These are phyloP conservation scores for Semnornis frantzii DNA, from an alignment of 2,113 vertebrate genomes.

Conservation along the genomic window DNA sequence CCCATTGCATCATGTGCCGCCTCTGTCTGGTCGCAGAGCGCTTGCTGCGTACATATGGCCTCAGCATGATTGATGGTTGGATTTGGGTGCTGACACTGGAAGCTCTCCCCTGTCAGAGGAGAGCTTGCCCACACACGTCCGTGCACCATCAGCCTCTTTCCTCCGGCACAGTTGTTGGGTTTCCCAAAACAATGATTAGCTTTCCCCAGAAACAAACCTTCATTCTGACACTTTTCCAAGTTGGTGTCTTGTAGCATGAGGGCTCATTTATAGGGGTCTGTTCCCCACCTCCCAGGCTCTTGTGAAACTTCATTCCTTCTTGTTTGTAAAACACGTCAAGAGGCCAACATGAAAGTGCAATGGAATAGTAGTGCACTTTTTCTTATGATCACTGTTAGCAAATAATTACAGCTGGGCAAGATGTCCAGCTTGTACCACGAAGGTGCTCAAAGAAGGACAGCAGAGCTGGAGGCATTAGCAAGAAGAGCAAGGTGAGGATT, in stretches of 20 bases:
- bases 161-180: background rate
- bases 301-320: background rate
- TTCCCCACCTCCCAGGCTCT: background rate
- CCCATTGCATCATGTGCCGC: slow-evolving; percentile 63
- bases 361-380: background rate
- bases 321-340: background rate
- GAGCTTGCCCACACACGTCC: slow-evolving; percentile 46
- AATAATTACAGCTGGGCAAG: background rate
- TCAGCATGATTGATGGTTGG: slow-evolving; percentile 8
- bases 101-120: background rate
- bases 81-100: background rate
- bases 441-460: background rate
- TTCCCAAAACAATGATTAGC: slow-evolving; percentile 36
- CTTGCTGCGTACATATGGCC: background rate
- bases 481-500: background rate
- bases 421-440: background rate
- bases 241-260: background rate
- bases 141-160: background rate
- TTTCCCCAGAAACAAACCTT: slow-evolving; percentile 39
- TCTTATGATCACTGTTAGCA: background rate
- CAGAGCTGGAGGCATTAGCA: background rate
- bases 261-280: background rate
- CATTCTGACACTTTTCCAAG: background rate
- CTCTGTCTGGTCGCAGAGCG: background rate
- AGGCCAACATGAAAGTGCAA: background rate